Evolutionary conservation across 92 coral and sea anemone species (phyloP).

Genomic region (Palythoa grandiflora): DNA sequence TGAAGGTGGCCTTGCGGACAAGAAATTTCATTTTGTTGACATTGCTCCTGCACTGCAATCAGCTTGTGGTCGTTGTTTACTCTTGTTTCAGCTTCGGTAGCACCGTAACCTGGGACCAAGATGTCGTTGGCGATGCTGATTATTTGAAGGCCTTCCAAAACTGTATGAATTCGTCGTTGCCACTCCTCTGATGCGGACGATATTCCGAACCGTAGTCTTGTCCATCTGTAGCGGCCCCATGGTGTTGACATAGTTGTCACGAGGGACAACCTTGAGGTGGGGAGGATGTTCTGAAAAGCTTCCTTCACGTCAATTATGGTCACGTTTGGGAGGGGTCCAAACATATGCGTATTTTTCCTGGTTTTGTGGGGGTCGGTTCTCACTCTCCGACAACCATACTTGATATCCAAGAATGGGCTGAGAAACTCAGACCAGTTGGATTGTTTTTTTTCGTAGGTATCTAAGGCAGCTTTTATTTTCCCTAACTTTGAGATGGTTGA

Average conservation of each 20-base stretch:
- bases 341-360: not conserved
- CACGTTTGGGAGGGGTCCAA: too few relatives aligned
- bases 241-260: not conserved
- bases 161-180: too few relatives aligned
- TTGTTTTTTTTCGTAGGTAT: conserved; percentile 23
- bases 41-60: conserved; percentile 33
- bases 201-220: conserved; percentile 12
- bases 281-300: too few relatives aligned
- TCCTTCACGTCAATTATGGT: too few relatives aligned
- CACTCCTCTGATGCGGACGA: conserved; percentile 44
- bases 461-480: conserved; percentile 22
- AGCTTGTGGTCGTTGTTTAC: conserved; percentile 46
- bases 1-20: conserved; percentile 43
- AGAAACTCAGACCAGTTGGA: conserved; percentile 50
- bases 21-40: not conserved
- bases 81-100: conserved; percentile 49
- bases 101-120: conserved; percentile 61
- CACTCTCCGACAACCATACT: conserved; percentile 58
- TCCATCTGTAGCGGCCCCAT: too few relatives aligned
- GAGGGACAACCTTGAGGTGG: too few relatives aligned
- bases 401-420: conserved; percentile 59
- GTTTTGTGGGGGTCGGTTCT: conserved; percentile 42
- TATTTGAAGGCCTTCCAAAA: not conserved
- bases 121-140: conserved; percentile 47
- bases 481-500: not conserved